These are phyloP conservation scores for Epistrophella euchroma DNA, from an alignment of 2,888 invertebrate genomes.

Conservation along the genomic window DNA sequence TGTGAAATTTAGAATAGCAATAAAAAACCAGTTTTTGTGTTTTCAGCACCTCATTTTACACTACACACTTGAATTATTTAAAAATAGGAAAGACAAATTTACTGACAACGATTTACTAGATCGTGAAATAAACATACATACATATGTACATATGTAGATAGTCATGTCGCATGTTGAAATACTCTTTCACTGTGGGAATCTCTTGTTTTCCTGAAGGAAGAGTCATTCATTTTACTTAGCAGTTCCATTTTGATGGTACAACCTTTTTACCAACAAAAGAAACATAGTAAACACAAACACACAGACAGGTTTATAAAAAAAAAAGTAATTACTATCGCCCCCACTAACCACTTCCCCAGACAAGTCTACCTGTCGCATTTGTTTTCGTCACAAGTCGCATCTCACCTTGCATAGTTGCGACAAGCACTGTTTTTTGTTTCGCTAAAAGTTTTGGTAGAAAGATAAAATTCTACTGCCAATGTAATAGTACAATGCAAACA, in stretches of 20 bases:
- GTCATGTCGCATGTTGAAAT: neutral
- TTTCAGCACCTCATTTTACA: constrained; percentile 7
- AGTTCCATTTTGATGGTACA: constrained; percentile 6
- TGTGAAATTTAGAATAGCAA: neutral
- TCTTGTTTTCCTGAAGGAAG: neutral
- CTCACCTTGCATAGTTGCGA: constrained; percentile 32
- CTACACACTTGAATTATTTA: neutral
- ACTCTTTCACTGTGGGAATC: neutral
- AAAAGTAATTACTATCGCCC: constrained; percentile 36
- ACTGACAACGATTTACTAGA: neutral
- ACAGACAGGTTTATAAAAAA: constrained; percentile 19
- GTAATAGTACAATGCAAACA: constrained; percentile 27
- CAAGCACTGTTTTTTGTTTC: constrained; percentile 21
- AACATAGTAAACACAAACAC: constrained; percentile 57
- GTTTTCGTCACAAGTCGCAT: constrained; percentile 29
- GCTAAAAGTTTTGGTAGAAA: constrained; percentile 32
- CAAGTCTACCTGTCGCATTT: constrained; percentile 68
- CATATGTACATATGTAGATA: neutral
- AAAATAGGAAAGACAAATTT: neutral
- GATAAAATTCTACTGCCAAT: constrained; percentile 12
- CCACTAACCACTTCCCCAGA: constrained; percentile 37
- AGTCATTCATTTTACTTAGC: neutral
- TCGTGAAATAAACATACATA: no score
- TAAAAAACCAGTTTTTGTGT: neutral
- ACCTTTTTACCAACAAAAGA: neutral